These are phyloP conservation scores for Varanus komodoensis DNA, from an alignment of 2,113 vertebrate genomes.

Conservation along the genomic window DNA sequence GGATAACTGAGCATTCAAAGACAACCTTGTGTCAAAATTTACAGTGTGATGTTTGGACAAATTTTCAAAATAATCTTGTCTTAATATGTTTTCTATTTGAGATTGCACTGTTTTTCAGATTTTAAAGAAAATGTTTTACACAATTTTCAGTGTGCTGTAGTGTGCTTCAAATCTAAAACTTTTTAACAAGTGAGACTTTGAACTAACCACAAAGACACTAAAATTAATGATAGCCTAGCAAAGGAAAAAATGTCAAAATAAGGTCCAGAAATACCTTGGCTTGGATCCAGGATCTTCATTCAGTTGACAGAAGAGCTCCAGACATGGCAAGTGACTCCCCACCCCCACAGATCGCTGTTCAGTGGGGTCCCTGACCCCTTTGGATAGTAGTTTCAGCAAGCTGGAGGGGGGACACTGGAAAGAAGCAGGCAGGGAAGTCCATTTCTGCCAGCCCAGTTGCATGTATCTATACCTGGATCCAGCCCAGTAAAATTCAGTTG, in stretches of 20 bases:
- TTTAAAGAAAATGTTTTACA: neutral
- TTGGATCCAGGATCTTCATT: no score
- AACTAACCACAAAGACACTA: neutral
- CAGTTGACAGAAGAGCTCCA: no score
- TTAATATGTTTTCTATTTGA: neutral
- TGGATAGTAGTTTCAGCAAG: no score
- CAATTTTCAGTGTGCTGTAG: neutral
- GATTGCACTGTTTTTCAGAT: neutral
- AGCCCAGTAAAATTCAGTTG: neutral
- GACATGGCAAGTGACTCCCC: no score
- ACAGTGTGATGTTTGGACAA: neutral
- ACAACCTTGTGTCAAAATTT: neutral
- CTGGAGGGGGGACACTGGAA: no score
- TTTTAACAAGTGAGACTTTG: neutral
- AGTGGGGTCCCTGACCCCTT: no score
- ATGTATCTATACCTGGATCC: no score
- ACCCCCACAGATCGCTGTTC: no score
- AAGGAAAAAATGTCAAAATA: neutral
- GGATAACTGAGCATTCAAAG: constrained; percentile 15
- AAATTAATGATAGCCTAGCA: constrained; percentile 36
- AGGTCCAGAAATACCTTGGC: no score
- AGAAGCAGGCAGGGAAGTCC: no score
- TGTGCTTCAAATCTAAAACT: neutral
- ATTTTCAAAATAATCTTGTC: neutral
- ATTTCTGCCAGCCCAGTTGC: no score